phyloP scores from a whole-genome alignment of 2,888 invertebrate genomes.

The Eueremaeus valkanovi region DNA sequence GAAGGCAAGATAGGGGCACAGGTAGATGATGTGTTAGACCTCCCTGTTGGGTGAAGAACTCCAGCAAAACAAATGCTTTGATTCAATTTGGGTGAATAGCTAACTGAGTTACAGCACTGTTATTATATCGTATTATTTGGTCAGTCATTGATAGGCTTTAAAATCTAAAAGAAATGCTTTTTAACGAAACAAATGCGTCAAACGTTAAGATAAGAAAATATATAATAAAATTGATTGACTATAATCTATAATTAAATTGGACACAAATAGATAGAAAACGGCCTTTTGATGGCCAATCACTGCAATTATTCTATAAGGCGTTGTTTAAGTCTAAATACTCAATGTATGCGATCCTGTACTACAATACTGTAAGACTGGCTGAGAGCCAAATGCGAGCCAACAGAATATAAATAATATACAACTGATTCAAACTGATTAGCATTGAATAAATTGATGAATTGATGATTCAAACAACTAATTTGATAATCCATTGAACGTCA shows the following conservation, averaged over 20 bases:
- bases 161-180: neutral
- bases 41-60: slow-evolving; percentile 8
- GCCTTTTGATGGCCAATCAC: slow-evolving; percentile 27
- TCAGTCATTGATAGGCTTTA: slow-evolving; percentile 18
- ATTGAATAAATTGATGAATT: slow-evolving; percentile 19
- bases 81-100: slow-evolving; percentile 26
- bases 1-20: slow-evolving; percentile 10
- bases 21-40: slow-evolving; percentile 32
- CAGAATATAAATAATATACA: neutral
- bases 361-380: neutral
- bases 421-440: neutral
- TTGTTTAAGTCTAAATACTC: neutral
- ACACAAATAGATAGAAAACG: slow-evolving; percentile 23
- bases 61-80: neutral
- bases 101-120: slow-evolving; percentile 13
- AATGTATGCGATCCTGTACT: no score
- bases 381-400: neutral
- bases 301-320: slow-evolving; percentile 12
- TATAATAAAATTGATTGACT: slow-evolving; percentile 33
- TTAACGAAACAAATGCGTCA: slow-evolving; percentile 19
- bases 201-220: neutral
- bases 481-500: slow-evolving; percentile 35
- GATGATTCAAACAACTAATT: slow-evolving; percentile 20
- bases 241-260: slow-evolving; percentile 24
- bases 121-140: slow-evolving; percentile 32